phyloP scores from a whole-genome alignment of 2,888 invertebrate genomes.

The Omphaloscelis lunosa region DNA sequence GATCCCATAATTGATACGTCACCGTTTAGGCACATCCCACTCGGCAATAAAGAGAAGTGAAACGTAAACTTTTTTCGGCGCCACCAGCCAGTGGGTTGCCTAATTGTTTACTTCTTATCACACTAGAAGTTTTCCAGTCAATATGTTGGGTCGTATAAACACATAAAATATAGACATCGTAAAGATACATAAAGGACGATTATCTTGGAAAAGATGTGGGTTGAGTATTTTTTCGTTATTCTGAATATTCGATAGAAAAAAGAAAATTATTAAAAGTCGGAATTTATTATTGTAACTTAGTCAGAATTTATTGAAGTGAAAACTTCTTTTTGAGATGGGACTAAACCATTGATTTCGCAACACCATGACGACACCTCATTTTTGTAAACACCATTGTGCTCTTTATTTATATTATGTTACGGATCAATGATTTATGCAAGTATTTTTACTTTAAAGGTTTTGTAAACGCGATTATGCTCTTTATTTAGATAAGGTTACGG shows the following conservation, averaged over 20 bases:
- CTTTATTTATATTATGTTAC: too few species aligned
- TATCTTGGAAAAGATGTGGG: conserved; percentile 30
- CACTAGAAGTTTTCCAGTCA: conserved; percentile 56
- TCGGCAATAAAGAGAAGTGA: conserved; percentile 61
- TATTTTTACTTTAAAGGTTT: too few species aligned
- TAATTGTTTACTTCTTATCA: conserved; percentile 65
- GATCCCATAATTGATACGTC: conserved; percentile 78
- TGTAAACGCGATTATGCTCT: too few species aligned
- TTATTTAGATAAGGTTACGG: too few species aligned
- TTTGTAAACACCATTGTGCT: too few species aligned
- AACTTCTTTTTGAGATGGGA: too few species aligned
- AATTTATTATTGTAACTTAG: conserved; percentile 28
- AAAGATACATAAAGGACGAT: conserved; percentile 48
- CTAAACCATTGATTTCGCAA: too few species aligned
- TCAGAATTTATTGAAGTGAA: too few species aligned
- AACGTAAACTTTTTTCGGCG: conserved; percentile 57
- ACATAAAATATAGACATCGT: conserved; percentile 61
- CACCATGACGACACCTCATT: too few species aligned
- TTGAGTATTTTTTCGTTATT: conserved; percentile 27
- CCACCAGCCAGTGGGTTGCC: conserved; percentile 43
- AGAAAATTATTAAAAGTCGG: conserved; percentile 21
- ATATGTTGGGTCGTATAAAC: conserved; percentile 54
- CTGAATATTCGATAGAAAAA: conserved; percentile 20
- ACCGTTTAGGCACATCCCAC: conserved; percentile 60
- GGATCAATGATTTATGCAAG: too few species aligned